phyloP scores from a whole-genome alignment of 2,888 invertebrate species.

The Nowickia ferox region DNA sequence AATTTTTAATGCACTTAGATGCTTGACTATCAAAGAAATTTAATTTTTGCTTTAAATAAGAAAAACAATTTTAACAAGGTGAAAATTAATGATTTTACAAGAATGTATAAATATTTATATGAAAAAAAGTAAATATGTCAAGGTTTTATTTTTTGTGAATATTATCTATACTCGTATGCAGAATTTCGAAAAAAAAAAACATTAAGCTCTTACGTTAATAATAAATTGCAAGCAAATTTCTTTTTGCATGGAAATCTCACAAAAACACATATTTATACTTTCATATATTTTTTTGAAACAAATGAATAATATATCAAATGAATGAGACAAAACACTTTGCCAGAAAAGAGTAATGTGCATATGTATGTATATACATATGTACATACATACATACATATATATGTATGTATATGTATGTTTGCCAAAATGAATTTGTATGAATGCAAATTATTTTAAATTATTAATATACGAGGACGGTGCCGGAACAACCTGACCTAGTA shows the following conservation, averaged over 20 bases:
- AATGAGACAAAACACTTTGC: slow-evolving; percentile 55
- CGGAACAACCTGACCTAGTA: not conserved
- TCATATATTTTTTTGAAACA: slow-evolving; percentile 29
- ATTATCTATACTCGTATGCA: slow-evolving; percentile 4
- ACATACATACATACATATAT: not conserved
- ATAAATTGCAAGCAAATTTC: slow-evolving; percentile 24
- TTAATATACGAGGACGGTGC: not conserved
- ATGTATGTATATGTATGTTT: not conserved
- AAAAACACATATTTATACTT: slow-evolving; percentile 29
- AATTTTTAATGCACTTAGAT: slow-evolving; percentile 27
- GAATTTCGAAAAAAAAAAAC: not conserved
- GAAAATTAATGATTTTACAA: slow-evolving; percentile 72
- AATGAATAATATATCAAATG: slow-evolving; percentile 38
- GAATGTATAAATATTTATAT: slow-evolving; percentile 60
- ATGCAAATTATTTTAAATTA: not conserved
- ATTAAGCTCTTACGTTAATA: slow-evolving; percentile 20
- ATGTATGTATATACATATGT: not conserved
- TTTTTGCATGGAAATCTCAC: slow-evolving; percentile 64
- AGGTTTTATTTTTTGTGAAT: slow-evolving; percentile 57
- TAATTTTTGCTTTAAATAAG: slow-evolving; percentile 18
- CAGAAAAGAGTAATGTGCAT: slow-evolving; percentile 13
- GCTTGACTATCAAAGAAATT: slow-evolving; percentile 42
- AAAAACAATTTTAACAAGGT: slow-evolving; percentile 70
- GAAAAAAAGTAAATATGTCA: slow-evolving; percentile 68
- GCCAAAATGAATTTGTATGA: not conserved